These are phyloP conservation scores for Bombus balteatus DNA, from an alignment of 1,140 invertebrate genomes.

Conservation along the genomic window DNA sequence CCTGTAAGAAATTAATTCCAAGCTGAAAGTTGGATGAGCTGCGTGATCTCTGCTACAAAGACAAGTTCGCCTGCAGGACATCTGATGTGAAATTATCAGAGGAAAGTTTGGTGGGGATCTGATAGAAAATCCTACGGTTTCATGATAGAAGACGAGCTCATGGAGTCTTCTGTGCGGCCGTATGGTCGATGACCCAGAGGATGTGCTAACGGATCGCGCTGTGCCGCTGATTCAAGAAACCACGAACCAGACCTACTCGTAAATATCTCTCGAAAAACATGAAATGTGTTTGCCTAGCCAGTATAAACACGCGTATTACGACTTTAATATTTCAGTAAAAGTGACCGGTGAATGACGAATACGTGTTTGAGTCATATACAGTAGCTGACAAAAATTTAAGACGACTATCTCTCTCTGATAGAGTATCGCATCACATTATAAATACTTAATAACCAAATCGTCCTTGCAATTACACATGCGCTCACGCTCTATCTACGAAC, in stretches of 20 bases:
- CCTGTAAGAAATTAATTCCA: conserved; percentile 1
- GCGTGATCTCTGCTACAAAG: too few relatives aligned
- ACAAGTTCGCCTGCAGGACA: neutral
- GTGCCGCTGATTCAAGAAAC: conserved; percentile 57
- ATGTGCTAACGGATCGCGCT: conserved; percentile 62
- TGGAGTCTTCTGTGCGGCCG: conserved; percentile 41
- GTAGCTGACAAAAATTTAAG: too few relatives aligned
- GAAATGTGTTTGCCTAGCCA: neutral
- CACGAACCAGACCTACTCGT: conserved; percentile 35
- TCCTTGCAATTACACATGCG: too few relatives aligned
- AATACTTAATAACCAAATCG: too few relatives aligned
- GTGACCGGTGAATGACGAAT: too few relatives aligned
- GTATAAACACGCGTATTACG: too few relatives aligned
- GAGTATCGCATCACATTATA: too few relatives aligned
- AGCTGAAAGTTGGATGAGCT: neutral
- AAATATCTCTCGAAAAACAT: conserved; percentile 33
- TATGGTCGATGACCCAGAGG: conserved; percentile 68
- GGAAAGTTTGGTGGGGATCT: neutral
- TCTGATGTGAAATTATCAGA: neutral
- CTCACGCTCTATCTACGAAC: too few relatives aligned
- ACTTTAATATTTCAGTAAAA: too few relatives aligned
- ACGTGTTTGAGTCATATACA: too few relatives aligned
- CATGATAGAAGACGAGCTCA: neutral
- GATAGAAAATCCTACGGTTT: conserved; percentile 7
- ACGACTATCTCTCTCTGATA: too few relatives aligned